Evolutionary conservation across 2,797 vertebrate species (phyloP), one percentile per base, ranked within the genome.

Genomic region (Semotilus atromaculatus): DNA sequence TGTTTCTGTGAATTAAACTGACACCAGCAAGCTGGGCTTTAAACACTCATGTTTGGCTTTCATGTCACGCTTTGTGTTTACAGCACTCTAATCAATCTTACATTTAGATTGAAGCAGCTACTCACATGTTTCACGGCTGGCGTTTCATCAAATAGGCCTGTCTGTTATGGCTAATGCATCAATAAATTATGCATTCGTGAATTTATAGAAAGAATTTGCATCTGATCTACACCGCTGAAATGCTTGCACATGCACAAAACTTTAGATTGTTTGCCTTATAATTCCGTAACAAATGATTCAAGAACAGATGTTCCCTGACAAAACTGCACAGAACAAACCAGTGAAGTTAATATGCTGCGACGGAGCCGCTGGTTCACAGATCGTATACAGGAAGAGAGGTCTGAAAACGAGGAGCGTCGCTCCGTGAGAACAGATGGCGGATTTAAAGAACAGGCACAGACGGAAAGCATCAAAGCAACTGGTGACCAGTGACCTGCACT

Each of bases 401-500:
- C 67, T 55, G 21, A 55, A 81, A 58, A 43, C 7, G 36, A 71
- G 18, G 29, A 73, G 40, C 80, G n/a, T 38, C 58, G 16, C 29
- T 75, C 29, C 43, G 13, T 48, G 70, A 51, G 58, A 80, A 72
- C 83, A 79, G 83, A 85, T 79, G 83, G 82, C 5, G 11, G 66
- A 84, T 60, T 70, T 84, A 60, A 78, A 78, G 74, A 43, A 31
- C 73, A 43, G 60, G 18, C 82, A 53, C 45, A 84, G 62, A 84
- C 7, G 51, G 53, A 72, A 48, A 48, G 68, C 58, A 75, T 83
- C 67, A 85, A 85, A 85, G 76, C 83, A 80, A 80, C 68, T 62
- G 68, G 55, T 80, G 64, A 83, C 72, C 67, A 29, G 67, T 80
- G 83, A 80, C 77, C 55, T 7, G 31, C 83, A 62, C 75, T 26